Base-by-base conservation (phyloP, 2,888 invertebrate species). In the Tiphia femorata region DNA sequence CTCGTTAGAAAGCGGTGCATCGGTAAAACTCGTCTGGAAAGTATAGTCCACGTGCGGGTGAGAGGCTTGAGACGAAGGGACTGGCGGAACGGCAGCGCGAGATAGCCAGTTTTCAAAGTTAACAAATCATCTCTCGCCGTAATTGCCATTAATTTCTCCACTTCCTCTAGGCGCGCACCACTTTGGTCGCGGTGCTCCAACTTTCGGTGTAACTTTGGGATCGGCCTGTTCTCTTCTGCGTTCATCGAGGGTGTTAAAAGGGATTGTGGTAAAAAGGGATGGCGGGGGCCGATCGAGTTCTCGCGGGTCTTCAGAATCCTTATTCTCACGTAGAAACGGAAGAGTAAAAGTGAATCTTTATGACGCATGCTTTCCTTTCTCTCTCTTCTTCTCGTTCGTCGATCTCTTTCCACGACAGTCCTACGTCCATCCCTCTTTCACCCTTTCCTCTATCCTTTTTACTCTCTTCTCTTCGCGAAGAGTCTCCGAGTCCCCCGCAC, bases 61-160 rank as follows among this genome's bases (percentile, higher is more conserved):
- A 33, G 33, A 33, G 33, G 14, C 6, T 6, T 14, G 16, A 12
- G 33, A 33, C 6, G 16, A 7, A 12, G 5, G 16, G 12, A 33
- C 2, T 14, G 16, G 16, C 14, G 16, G 33, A 35, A n/a, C n/a
- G n/a, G n/a, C n/a, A n/a, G 54, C 44, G 16, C 50, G 53, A 62
- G 69, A 66, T 62, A 64, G 53, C 62, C 48, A 62, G 62, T 67
- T 70, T 56, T 60, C 43, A 38, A 64, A 67, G 57, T 62, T 67
- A 67, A 70, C 70, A 70, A 70, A 70, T 70, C 70, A 64, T 55
- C 60, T 46, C n/a, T n/a, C n/a, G n/a, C 53, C 54, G 70, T 59
- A 70, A 67, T 70, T 67, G 57, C 64, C 59, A 65, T 67, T 65
- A 70, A 70, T 70, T 70, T 62, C 67, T 58, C 53, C 54, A 60